These are phyloP conservation scores for Trematocara zebra DNA, from an alignment of 2,113 vertebrate genomes.

Conservation along the genomic window DNA sequence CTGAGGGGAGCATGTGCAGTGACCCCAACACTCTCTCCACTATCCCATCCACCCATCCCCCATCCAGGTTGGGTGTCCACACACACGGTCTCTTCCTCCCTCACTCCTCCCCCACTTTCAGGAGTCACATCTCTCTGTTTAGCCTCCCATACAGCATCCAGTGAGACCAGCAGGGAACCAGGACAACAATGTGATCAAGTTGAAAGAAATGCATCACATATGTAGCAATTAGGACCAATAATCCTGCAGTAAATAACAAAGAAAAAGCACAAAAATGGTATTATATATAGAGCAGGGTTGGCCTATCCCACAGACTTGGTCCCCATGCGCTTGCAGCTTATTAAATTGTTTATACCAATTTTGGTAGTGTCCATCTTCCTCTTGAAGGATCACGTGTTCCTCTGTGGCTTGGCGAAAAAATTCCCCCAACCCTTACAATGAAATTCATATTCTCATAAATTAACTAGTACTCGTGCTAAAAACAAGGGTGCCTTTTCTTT, in stretches of 20 bases:
- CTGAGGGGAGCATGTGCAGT: slow-evolving; percentile 43
- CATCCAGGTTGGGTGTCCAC: not conserved
- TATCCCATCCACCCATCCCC: slow-evolving; percentile 19
- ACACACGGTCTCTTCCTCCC: not conserved
- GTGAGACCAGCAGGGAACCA: not conserved
- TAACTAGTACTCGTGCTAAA: not conserved
- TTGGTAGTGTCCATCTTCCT: not conserved
- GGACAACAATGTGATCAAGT: not conserved
- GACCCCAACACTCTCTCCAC: slow-evolving; percentile 39
- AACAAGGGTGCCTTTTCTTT: not conserved
- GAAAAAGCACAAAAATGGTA: not conserved
- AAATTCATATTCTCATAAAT: not conserved
- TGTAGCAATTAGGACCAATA: not conserved
- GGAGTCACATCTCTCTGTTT: not conserved
- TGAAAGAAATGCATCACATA: not conserved
- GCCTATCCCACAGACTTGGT: not conserved
- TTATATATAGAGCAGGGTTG: not conserved
- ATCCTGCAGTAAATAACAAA: not conserved
- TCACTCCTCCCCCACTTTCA: slow-evolving; percentile 10
- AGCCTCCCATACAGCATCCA: not conserved
- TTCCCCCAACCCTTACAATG: not conserved
- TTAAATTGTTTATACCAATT: not conserved
- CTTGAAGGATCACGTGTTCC: not conserved
- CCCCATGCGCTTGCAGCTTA: fast-evolving
- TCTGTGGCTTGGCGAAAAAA: not conserved